A percentile compares a stretch with the other conserved stretches of the same genome.
phyloP scores from a whole-genome alignment of 2,888 invertebrate species.

The Halictus ligatus region DNA sequence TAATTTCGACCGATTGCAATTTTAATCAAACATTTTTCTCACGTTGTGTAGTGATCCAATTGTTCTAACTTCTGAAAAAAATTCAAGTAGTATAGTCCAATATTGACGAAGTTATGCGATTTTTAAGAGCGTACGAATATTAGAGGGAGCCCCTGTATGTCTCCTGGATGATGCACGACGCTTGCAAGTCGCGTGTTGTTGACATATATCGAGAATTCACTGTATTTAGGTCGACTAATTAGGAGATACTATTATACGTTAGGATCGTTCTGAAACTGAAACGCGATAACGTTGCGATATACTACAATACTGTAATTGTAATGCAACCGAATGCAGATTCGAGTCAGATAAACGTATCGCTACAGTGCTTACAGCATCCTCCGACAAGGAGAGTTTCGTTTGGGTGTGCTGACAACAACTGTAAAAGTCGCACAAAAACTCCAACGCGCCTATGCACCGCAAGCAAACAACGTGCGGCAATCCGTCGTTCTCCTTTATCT shows the following conservation, averaged over 20 bases:
- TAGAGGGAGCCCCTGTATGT: too few species aligned
- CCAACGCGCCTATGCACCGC: conserved; percentile 75
- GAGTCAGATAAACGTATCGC: conserved; percentile 6
- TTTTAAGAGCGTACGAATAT: too few species aligned
- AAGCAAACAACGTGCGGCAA: conserved; percentile 75
- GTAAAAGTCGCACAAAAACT: conserved; percentile 78
- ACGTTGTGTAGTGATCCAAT: too few species aligned
- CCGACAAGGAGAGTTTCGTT: conserved; percentile 31
- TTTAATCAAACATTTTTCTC: too few species aligned
- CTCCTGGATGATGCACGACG: too few species aligned
- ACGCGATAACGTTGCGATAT: neutral
- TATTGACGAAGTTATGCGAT: too few species aligned
- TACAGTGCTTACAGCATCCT: conserved; percentile 44
- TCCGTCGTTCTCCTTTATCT: conserved; percentile 76
- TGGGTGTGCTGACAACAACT: conserved; percentile 74
- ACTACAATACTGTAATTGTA: neutral
- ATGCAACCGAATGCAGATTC: neutral
- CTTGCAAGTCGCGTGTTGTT: too few species aligned
- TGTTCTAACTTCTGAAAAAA: too few species aligned
- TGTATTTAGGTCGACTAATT: neutral
- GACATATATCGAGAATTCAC: too few species aligned
- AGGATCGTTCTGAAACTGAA: neutral
- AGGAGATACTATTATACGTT: neutral
- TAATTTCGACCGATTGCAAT: too few species aligned
- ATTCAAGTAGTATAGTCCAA: too few species aligned